phyloP scores from a whole-genome alignment of 2,888 invertebrate species.

The Campoplex capitator region DNA sequence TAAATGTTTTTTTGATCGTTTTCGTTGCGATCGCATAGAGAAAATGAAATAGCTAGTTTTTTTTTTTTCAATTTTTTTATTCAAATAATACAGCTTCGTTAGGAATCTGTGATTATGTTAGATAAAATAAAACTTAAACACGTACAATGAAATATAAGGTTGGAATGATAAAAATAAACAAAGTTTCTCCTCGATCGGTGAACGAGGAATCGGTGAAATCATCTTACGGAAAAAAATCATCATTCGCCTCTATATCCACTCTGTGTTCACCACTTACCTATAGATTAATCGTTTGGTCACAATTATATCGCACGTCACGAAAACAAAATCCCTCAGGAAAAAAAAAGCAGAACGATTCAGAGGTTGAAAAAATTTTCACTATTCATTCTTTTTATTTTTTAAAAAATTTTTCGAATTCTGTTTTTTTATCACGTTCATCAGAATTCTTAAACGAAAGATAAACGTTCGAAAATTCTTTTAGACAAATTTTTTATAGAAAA shows the following conservation, averaged over 20 bases:
- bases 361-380: conserved; percentile 11
- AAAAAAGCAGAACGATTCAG: conserved; percentile 24
- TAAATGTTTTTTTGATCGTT: conserved; percentile 54
- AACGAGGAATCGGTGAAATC: not conserved
- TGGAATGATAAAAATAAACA: not conserved
- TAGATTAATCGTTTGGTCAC: conserved; percentile 52
- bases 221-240: conserved; percentile 17
- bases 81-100: conserved; percentile 38
- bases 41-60: conserved; percentile 25
- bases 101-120: conserved; percentile 28
- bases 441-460: not conserved
- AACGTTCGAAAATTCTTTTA: conserved; percentile 8
- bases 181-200: not conserved
- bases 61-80: not conserved
- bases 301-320: conserved; percentile 42
- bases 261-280: conserved; percentile 53
- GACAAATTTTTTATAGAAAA: not conserved
- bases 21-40: conserved; percentile 62
- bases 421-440: not conserved
- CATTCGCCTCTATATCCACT: conserved; percentile 46
- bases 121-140: conserved; percentile 22
- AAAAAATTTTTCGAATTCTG: not conserved
- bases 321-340: conserved; percentile 10
- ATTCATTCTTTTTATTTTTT: not conserved
- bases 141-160: not conserved